Base-by-base conservation (phyloP, 2,797 vertebrate species). In the Eupleurogrammus muticus region DNA sequence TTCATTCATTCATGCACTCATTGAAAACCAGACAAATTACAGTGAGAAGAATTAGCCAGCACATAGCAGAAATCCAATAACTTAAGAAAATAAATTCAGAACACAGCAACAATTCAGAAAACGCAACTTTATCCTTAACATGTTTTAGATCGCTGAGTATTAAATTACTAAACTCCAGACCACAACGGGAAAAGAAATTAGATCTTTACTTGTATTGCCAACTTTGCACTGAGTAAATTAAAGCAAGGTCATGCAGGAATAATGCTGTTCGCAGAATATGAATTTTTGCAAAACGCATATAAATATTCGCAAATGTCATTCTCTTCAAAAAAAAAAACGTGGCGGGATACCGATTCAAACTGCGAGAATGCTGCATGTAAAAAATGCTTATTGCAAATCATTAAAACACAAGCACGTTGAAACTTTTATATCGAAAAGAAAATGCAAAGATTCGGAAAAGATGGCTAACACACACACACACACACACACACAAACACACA, bases 301-400 rank as follows among this genome's bases (percentile, higher is more conserved):
- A 1, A 46, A 54, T 16, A 55, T 35, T 38, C 64, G 13, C 34
- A 19, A 52, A 34, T 21, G 21, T 57, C 21, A 0, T 24, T 36
- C 11, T 51, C 13, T 36, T 46, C 13, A 42, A 65, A 44, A 66
- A 70, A 11, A 42, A 65, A 44, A 66, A 70, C 80, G 73, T 84
- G 81, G 84, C 77, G 82, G 74, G 71, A 68, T 34, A 14, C 28
- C 14, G 4, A 48, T 17, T 21, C 13, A 51, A 38, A 11, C 19
- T 10, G 35, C 3, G 9, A 2, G 1, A 10, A 56, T 1, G 5
- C 7, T 2, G 5, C 9, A 1, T 6, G 19, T 9, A 19, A 63
- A 50, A 11, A 14, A 17, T 1, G 23, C 1, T 19, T 14, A 36
- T 12, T 44, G 13, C 20, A 32, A 11, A 1, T 28, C 4, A 24